A percentile compares a stretch with the other conserved stretches of the same genome.
Conservation (phyloP, 2,113 vertebrate genomes). For the Hydrolagus affinis region DNA sequence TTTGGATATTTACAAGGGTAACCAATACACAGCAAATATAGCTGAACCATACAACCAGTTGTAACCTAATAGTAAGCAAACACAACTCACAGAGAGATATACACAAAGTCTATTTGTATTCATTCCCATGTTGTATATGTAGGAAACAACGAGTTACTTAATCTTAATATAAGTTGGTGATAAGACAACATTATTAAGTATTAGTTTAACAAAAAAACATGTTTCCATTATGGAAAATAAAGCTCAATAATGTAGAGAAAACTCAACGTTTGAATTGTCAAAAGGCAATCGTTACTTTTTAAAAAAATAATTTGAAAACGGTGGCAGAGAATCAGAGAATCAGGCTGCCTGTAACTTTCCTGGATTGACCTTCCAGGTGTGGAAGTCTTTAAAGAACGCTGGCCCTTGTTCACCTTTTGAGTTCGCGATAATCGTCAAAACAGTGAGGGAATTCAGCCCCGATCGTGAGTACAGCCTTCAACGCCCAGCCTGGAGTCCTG, state of each 20-base stretch:
- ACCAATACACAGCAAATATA: background rate
- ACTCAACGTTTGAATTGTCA: background rate
- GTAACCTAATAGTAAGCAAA: background rate
- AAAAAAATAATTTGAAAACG: too few species aligned
- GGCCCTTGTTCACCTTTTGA: too few species aligned
- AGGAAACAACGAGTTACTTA: background rate
- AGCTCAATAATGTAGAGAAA: too few species aligned
- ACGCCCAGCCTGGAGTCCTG: too few species aligned
- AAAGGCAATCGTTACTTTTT: background rate
- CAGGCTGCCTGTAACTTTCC: too few species aligned
- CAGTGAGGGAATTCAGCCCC: too few species aligned
- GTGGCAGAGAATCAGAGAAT: too few species aligned
- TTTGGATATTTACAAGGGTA: background rate
- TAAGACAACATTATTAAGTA: background rate
- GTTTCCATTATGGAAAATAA: slow-evolving; percentile 26
- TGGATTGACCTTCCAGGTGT: too few species aligned
- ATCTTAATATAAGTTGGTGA: slow-evolving; percentile 3
- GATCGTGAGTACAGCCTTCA: too few species aligned
- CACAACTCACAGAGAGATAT: background rate
- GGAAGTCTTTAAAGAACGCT: too few species aligned
- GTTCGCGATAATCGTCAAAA: too few species aligned
- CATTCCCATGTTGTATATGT: background rate
- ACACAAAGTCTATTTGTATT: background rate
- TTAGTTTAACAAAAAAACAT: background rate
- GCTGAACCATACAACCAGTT: background rate